Evolutionary conservation across 2,113 vertebrate species (phyloP), one percentile per base, ranked within the genome.

Genomic region (Plectropomus leopardus): DNA sequence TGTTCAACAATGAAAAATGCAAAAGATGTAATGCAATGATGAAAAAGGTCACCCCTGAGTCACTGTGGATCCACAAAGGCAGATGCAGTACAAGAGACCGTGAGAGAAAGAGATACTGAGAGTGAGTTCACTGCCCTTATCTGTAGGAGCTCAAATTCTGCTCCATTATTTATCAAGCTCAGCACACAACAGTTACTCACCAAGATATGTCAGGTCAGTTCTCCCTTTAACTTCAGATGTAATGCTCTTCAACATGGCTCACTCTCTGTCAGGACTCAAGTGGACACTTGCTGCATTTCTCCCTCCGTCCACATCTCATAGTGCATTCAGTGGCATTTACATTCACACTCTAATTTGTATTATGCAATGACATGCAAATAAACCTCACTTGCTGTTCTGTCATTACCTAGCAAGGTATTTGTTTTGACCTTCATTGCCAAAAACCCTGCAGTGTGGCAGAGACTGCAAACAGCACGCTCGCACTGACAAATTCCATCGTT

Each of bases 101-200:
- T 53, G n/a, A 82, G 44, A 53, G 58, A 24, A 54, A 66, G 61
- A 65, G 19, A 82, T 50, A 74, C 40, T 2, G 13, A 14, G 69
- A 80, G 59, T 59, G 26, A 73, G 69, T 88, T 76, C 73, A 74
- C 66, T 58, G 54, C n/a, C 76, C 71, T 83, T 70, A 80, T 87
- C 68, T 84, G 76, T 19, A 26, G 42, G 74, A 86, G 72, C 66
- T 86, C 78, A 68, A 76, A 86, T 82, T 82, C 81, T 59, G 54
- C 66, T 89, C 40, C 59, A 86, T 89, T 90, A 86, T 93, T 90
- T 85, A 89, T 89, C 69, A 57, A 76, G 78, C 85, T 82, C 82
- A 88, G 90, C 88, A 87, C 72, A 84, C 85, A 78, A 86, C 76
- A 71, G 68, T 90, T 92, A 90, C 85, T 93, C 86, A 89, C 66